phyloP scores from a whole-genome alignment of 1,140 invertebrate species.

The Brachionus sp. region DNA sequence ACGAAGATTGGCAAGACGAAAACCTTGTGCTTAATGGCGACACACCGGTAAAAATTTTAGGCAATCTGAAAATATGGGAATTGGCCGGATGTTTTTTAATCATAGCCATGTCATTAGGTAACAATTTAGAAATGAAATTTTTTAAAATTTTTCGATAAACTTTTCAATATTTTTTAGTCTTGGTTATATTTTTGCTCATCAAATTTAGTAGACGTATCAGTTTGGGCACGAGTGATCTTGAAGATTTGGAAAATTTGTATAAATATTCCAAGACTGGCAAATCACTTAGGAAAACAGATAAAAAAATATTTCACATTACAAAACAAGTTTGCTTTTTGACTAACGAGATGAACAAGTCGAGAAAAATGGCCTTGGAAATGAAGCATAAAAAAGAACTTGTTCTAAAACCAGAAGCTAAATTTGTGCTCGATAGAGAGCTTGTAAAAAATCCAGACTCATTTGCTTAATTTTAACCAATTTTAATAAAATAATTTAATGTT shows the following conservation, averaged over 20 bases:
- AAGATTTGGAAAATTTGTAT: slow-evolving; percentile 24
- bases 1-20: neutral
- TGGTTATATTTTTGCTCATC: neutral
- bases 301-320: slow-evolving; percentile 13
- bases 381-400: neutral
- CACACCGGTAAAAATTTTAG: neutral
- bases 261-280: neutral
- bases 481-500: neutral
- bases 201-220: slow-evolving; percentile 12
- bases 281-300: neutral
- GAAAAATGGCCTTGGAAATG: neutral
- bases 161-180: neutral
- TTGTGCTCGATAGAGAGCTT: neutral
- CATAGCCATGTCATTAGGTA: neutral
- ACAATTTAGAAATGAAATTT: neutral
- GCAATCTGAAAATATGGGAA: slow-evolving; percentile 13
- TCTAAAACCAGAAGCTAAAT: neutral
- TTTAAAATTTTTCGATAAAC: neutral
- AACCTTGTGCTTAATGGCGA: neutral
- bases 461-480: neutral
- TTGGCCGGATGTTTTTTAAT: neutral
- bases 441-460: slow-evolving; percentile 5
- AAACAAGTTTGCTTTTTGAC: slow-evolving; percentile 25
- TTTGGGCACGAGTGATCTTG: neutral
- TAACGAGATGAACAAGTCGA: neutral